Evolutionary conservation across 2,113 vertebrate species (phyloP).

Genomic region (Silurus asotus): DNA sequence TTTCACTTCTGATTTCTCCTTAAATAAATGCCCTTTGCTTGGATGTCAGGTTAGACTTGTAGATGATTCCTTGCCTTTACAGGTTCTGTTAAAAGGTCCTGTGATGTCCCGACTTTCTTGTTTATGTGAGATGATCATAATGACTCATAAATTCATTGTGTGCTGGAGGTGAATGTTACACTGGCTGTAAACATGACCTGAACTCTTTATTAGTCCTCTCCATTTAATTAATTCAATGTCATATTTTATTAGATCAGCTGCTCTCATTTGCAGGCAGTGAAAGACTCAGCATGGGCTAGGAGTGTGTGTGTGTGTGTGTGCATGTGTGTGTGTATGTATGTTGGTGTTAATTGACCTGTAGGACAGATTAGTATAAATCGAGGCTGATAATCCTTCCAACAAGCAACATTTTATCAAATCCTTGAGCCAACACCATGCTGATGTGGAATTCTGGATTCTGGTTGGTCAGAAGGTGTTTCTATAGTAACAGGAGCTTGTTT

Average conservation of each 20-base stretch:
- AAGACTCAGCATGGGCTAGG: slow-evolving; percentile 3
- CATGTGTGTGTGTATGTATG: neutral
- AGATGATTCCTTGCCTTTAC: neutral
- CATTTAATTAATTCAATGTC: slow-evolving; percentile 32
- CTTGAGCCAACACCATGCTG: slow-evolving; percentile 14
- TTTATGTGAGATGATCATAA: neutral
- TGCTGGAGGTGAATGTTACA: neutral
- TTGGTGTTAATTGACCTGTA: slow-evolving; percentile 46
- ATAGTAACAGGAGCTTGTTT: too few relatives aligned
- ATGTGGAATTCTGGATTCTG: neutral
- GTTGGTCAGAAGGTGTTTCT: neutral
- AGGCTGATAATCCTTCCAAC: slow-evolving; percentile 36
- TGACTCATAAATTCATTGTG: neutral
- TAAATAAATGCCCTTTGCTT: neutral
- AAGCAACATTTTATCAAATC: slow-evolving; percentile 37
- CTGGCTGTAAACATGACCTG: slow-evolving; percentile 30
- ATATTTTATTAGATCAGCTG: slow-evolving; percentile 31
- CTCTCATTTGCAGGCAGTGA: slow-evolving; percentile 23
- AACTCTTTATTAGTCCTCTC: slow-evolving; percentile 17
- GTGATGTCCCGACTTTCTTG: neutral
- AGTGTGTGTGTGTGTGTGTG: slow-evolving; percentile 7
- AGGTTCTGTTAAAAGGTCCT: neutral
- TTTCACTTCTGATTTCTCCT: neutral
- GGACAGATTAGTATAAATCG: slow-evolving; percentile 29
- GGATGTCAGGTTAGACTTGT: too few relatives aligned